Evolutionary conservation across 1,140 invertebrate species (phyloP), one percentile per base, ranked within the genome.

Genomic region (Leguminivora glycinivorella): DNA sequence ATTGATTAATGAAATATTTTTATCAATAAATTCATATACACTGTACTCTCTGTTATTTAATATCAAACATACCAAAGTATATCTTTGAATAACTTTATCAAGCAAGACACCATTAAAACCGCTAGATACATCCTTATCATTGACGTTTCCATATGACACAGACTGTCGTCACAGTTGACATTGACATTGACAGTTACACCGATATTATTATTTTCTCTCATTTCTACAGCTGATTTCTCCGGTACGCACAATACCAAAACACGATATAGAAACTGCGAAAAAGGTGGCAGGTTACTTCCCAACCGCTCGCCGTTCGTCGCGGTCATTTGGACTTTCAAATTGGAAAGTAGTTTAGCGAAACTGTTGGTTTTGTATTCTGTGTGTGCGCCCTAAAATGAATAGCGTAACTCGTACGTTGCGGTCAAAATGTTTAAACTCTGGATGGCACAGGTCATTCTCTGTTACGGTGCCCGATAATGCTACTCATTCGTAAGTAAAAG

Each of bases 401-500:
- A 63, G 25, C 26, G 26, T 63, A 17, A 31, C 58, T 29, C 58
- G 58, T n/a, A n/a, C 26, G 7, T 17, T 63, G 25, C 25, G 58
- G 24, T 17, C 26, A 31, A 63, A 26, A 26, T 60, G 58, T 63
- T 63, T 63, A 1, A 34, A 17, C n/a, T 63, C 26, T 29, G 58
- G 58, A 63, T 63, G 58, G 14, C 47, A 60, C 22, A 80, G 83
- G 78, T 80, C 67, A 26, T 84, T 87, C 67, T 88, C 86, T 2
- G 75, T 79, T 56, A 83, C 84, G 22, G 60, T 80, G 43, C n/a
- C 63, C 22, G 73, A 78, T 69, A 83, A 85, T 79, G 79, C 77
- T 17, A 80, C 77, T 70, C 79, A 83, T 72, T 85, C 87, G 87
- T 89, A 73, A 87, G 86, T 88, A 77, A 58, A 52, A 68, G 3